phyloP scores from a whole-genome alignment of 2,888 invertebrate genomes.

The Tigriopus californicus region DNA sequence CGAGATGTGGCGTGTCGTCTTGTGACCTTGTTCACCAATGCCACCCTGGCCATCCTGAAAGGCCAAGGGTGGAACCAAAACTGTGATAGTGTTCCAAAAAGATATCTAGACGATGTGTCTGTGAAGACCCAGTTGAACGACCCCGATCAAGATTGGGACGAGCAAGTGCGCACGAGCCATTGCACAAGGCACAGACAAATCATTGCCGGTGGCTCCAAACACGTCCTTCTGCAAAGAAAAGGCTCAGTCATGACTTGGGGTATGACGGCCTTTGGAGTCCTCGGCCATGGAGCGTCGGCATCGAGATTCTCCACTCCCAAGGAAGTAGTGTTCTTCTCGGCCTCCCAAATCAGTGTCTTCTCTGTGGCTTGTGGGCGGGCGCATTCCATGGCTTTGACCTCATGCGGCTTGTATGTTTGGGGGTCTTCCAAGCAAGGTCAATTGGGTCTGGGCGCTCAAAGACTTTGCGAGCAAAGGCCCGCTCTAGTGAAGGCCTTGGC shows the following conservation, averaged over 20 bases:
- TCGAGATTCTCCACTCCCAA: background rate
- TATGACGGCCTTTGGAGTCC: background rate
- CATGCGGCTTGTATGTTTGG: slow-evolving; percentile 4
- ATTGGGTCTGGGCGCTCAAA: background rate
- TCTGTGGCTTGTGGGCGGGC: background rate
- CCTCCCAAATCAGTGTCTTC: background rate
- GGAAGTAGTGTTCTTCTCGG: background rate
- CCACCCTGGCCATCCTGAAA: no score
- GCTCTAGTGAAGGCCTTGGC: background rate
- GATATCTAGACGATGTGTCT: no score
- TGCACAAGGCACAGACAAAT: background rate
- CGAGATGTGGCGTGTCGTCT: no score
- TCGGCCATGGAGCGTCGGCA: background rate
- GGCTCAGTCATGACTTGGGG: slow-evolving; percentile 1
- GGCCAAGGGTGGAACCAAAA: no score
- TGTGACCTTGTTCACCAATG: no score
- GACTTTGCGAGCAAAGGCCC: background rate
- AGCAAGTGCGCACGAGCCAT: no score
- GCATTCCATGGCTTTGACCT: slow-evolving; percentile 9
- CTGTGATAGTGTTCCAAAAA: no score
- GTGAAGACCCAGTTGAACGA: no score
- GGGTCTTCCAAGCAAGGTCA: slow-evolving; percentile 9
- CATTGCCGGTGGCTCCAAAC: background rate
- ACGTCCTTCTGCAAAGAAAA: slow-evolving; percentile 1
- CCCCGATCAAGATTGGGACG: no score